These are phyloP conservation scores for Silurus lanzhouensis DNA, from an alignment of 2,797 vertebrate species.

Conservation along the genomic window DNA sequence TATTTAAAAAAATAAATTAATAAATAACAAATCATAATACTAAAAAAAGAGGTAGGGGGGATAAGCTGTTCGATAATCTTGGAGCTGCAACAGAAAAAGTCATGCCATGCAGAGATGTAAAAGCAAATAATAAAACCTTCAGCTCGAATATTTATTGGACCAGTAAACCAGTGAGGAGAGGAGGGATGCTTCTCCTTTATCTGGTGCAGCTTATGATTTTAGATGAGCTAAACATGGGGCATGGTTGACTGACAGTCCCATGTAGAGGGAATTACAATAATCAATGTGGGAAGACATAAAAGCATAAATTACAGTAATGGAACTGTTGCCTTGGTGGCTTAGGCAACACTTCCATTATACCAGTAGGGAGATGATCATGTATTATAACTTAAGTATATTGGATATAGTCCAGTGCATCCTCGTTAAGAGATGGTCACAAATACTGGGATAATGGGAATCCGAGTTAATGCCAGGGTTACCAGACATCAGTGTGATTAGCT, in stretches of 20 bases:
- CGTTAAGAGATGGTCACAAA: slow-evolving; percentile 1
- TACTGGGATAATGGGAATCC: not conserved
- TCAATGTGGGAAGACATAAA: not conserved
- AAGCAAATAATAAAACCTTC: not conserved
- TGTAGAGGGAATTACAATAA: not conserved
- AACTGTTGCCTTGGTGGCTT: not conserved
- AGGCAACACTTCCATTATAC: not conserved
- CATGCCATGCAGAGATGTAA: not conserved
- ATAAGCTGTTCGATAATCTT: not conserved
- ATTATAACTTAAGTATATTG: not conserved
- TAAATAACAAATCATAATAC: no score
- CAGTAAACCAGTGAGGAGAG: not conserved
- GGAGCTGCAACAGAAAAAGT: not conserved
- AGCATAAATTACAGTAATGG: no score
- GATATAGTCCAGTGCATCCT: not conserved
- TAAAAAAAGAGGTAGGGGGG: not conserved
- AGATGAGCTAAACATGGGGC: not conserved
- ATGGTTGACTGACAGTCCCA: not conserved
- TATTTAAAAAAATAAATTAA: not conserved
- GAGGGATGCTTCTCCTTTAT: not conserved
- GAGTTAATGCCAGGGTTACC: not conserved
- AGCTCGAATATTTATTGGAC: not conserved
- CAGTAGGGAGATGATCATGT: not conserved
- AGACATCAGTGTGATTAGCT: not conserved
- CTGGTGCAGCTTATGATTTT: not conserved